phyloP scores from a whole-genome alignment of 2,113 vertebrate species.

The Onychostruthus taczanowskii region DNA sequence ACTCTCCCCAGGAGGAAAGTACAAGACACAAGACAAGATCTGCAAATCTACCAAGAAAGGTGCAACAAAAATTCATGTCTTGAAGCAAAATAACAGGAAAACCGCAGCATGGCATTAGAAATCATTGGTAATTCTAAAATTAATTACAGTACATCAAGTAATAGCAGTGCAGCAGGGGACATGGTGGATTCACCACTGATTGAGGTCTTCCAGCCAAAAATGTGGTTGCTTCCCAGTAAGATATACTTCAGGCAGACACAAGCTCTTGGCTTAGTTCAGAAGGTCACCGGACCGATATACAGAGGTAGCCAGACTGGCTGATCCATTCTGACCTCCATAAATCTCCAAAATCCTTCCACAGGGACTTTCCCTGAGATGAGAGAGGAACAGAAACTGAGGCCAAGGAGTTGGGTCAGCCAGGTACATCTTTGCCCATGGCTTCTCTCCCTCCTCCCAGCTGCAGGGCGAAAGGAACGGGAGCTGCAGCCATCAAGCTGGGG shows the following conservation, averaged over 20 bases:
- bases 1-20: background rate
- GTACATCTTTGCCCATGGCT: fast-evolving
- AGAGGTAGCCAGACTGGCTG: background rate
- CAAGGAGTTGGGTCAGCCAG: background rate
- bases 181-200: background rate
- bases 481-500: background rate
- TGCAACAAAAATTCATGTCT: background rate
- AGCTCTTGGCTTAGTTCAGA: background rate
- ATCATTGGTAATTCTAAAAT: background rate
- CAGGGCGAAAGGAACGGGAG: background rate
- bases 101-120: background rate
- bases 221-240: background rate
- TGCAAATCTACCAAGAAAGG: background rate
- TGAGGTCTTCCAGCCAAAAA: constrained; percentile 26
- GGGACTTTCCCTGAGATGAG: too few species aligned
- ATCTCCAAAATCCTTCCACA: background rate
- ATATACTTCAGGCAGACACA: background rate
- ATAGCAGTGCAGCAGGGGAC: background rate
- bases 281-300: background rate
- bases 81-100: background rate
- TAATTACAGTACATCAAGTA: constrained; percentile 11
- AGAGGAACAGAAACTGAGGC: background rate
- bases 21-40: fast-evolving
- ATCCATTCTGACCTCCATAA: background rate
- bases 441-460: background rate